Conservation (phyloP, 2,113 vertebrate species). For the Lipophrys pholis region DNA sequence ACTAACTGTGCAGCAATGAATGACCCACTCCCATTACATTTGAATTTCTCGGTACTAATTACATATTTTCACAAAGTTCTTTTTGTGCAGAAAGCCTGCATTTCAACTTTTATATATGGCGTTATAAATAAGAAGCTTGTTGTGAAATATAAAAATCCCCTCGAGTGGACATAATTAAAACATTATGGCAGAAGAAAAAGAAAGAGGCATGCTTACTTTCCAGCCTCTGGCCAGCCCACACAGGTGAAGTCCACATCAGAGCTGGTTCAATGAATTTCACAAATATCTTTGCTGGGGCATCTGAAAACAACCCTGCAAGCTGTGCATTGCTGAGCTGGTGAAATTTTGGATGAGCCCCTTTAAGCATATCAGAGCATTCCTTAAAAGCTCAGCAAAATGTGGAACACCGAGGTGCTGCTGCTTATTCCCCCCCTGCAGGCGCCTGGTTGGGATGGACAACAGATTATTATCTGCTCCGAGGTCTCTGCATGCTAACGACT, state of each 20-base stretch:
- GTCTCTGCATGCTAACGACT: slow-evolving; percentile 40
- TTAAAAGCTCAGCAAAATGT: slow-evolving; percentile 51
- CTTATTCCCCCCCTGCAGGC: slow-evolving; percentile 24
- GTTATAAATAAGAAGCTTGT: slow-evolving; percentile 33
- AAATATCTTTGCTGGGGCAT: slow-evolving; percentile 33
- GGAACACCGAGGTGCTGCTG: slow-evolving; percentile 23
- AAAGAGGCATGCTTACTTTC: slow-evolving; percentile 31
- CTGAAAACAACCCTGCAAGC: slow-evolving; percentile 22
- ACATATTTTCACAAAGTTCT: neutral
- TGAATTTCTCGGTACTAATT: neutral
- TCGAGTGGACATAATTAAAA: slow-evolving; percentile 51
- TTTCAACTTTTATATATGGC: slow-evolving; percentile 18
- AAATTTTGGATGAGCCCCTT: slow-evolving; percentile 58
- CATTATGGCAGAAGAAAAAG: slow-evolving; percentile 7
- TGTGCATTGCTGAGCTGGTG: slow-evolving; percentile 51
- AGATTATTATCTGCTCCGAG: slow-evolving; percentile 49
- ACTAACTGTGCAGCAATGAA: neutral
- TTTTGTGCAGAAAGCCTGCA: neutral
- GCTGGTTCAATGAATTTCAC: slow-evolving; percentile 30
- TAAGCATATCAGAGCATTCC: slow-evolving; percentile 55
- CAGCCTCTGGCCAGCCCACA: slow-evolving; percentile 22
- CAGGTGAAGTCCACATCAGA: slow-evolving; percentile 42
- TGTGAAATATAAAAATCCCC: slow-evolving; percentile 25
- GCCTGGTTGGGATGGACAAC: slow-evolving; percentile 5
- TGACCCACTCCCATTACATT: neutral